Base-by-base conservation (phyloP, 2,797 vertebrate genomes). In the Manis crassicaudata region DNA sequence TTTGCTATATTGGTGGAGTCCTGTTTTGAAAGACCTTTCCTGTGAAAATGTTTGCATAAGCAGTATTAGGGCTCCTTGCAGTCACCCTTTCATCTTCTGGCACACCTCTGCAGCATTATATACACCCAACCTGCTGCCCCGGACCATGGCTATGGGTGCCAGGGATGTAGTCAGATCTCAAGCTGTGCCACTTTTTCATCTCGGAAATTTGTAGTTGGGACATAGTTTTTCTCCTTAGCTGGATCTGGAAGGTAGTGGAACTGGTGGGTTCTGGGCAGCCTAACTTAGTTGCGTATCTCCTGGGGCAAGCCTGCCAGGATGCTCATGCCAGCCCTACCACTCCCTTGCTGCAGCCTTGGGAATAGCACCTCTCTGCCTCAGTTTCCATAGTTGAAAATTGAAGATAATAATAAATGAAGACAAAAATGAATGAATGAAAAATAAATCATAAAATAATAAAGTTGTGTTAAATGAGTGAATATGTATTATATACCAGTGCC, bases 41-140 rank as follows among this genome's bases (percentile, higher is more conserved):
- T 92, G 25, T 54, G 40, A 52, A 92, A 62, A 32, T 43, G 9
- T 90, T 52, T 90, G 58, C 37, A 29, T 70, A 54, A 83, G 70
- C 0, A 13, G 1, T 46, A n/a, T 79, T 11, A 21, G 25, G 13
- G 16, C 5, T 79, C 37, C 68, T 86, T 13, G 5, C 0, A 10
- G 21, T n/a, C 7, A 6, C 2, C 7, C 9, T 23, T 13, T 13
- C 43, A 27, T 43, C 14, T 50, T 83, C 63, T 54, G 50, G 73
- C 5, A 7, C 68, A 70, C 32, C 29, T 27, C 40, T 56, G 20
- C 6, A 8, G 3, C 37, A 35, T 58, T 29, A 29, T 2, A 2
- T 67, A 2, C 11, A 17, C 37, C 52, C 37, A 12, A 11, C 16
- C 46, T 70, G 25, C 50, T 0, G 4, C 35, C 67, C 27, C 11